These are phyloP conservation scores for Temnothorax curvispinosus DNA, from an alignment of 1,140 invertebrate species.

Conservation along the genomic window DNA sequence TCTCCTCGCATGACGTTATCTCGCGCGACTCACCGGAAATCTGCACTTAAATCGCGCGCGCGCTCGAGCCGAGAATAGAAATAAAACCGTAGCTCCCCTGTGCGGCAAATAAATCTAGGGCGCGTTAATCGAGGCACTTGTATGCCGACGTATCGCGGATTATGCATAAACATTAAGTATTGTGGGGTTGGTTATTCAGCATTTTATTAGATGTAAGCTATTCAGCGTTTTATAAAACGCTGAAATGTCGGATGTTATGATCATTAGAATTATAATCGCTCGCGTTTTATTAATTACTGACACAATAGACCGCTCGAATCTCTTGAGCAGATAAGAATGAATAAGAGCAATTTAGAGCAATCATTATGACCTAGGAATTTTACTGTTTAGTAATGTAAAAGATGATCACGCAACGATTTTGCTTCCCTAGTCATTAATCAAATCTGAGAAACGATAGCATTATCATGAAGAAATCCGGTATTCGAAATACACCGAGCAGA, in stretches of 20 bases:
- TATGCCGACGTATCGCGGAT: conserved; percentile 25
- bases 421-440: conserved; percentile 31
- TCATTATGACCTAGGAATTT: background rate
- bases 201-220: conserved; percentile 2
- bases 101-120: conserved; percentile 46
- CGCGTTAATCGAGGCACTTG: conserved; percentile 18
- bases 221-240: background rate
- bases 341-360: background rate
- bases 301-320: background rate
- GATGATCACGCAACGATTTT: background rate
- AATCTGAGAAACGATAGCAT: background rate
- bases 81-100: conserved; percentile 33
- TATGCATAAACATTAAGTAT: conserved; percentile 43
- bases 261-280: conserved; percentile 6
- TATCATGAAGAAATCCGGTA: background rate
- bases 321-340: background rate
- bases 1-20: conserved; percentile 52
- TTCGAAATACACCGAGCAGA: conserved; percentile 6
- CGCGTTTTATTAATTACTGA: conserved; percentile 12
- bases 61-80: conserved; percentile 59
- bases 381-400: background rate
- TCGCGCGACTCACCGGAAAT: conserved; percentile 67
- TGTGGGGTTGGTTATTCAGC: background rate
- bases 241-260: background rate
- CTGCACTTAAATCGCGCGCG: conserved; percentile 63